These are phyloP conservation scores for Monopis laevigella DNA, from an alignment of 2,888 invertebrate genomes.

Conservation along the genomic window DNA sequence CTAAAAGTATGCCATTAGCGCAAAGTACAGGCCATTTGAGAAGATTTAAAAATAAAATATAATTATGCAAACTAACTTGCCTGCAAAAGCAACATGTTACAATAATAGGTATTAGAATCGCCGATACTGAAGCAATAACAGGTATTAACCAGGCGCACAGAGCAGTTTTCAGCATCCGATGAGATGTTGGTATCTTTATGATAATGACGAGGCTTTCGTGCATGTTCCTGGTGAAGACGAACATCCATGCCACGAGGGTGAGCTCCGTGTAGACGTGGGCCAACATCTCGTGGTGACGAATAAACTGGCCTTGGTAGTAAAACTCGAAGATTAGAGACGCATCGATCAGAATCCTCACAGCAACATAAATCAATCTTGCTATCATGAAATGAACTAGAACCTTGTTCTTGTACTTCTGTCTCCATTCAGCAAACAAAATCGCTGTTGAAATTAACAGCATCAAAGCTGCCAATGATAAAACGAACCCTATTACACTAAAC, in stretches of 20 bases:
- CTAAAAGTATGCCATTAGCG: constrained; percentile 34
- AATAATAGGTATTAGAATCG: neutral
- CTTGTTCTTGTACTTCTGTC: constrained; percentile 44
- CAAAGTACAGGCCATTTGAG: constrained; percentile 46
- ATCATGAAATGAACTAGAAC: constrained; percentile 46
- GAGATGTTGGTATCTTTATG: constrained; percentile 24
- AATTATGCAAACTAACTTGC: neutral
- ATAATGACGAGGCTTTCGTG: constrained; percentile 43
- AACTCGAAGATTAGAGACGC: constrained; percentile 24
- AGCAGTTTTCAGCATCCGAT: constrained; percentile 31
- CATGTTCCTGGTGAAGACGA: constrained; percentile 44
- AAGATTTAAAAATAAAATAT: constrained; percentile 17
- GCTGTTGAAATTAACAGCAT: constrained; percentile 38
- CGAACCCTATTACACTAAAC: constrained; percentile 35
- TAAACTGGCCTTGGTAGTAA: constrained; percentile 16
- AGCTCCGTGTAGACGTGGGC: constrained; percentile 37
- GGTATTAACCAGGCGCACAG: constrained; percentile 36
- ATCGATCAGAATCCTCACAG: constrained; percentile 34
- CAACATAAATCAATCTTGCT: constrained; percentile 37
- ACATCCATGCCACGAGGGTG: constrained; percentile 44
- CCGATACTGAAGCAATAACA: constrained; percentile 21
- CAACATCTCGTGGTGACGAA: constrained; percentile 25
- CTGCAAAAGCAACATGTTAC: no score
- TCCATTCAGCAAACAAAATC: constrained; percentile 42
- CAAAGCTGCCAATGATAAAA: constrained; percentile 32